A percentile compares a stretch with the other conserved stretches of the same genome.
phyloP scores from a whole-genome alignment of 2,113 vertebrate genomes.

The Otis tarda region DNA sequence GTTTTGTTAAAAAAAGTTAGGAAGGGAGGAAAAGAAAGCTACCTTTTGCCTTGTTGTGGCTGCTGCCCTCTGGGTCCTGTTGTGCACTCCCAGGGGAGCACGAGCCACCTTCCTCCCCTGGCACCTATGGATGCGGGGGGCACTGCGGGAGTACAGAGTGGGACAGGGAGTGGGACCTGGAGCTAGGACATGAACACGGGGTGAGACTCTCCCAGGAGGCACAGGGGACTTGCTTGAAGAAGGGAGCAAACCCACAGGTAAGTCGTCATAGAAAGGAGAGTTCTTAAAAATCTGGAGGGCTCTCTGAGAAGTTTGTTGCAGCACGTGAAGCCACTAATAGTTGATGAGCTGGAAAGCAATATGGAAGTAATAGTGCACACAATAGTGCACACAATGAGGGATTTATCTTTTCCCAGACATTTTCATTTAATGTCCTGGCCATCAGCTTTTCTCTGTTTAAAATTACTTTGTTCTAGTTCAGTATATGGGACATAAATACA shows the following conservation, averaged over 20 bases:
- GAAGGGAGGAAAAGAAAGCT: background rate
- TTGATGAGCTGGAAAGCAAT: background rate
- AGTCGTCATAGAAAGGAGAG: background rate
- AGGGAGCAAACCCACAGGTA: background rate
- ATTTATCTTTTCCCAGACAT: background rate
- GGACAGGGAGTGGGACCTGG: background rate
- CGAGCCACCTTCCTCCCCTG: background rate
- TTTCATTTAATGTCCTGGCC: background rate
- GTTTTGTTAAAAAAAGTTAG: background rate
- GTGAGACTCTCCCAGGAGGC: background rate
- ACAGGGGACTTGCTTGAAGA: background rate
- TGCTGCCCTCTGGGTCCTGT: background rate
- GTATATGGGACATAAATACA: background rate
- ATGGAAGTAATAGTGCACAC: background rate
- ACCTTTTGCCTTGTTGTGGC: background rate
- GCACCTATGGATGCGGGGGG: rapidly evolving
- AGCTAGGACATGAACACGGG: background rate
- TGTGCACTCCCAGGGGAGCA: background rate
- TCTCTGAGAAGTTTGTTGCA: background rate
- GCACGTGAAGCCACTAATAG: background rate
- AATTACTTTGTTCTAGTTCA: background rate
- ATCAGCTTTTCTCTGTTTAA: background rate
- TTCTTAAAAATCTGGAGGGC: background rate
- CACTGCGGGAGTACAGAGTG: rapidly evolving
- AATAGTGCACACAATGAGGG: background rate